Conservation (phyloP, 2,888 invertebrate species). For the Drosophila neonasuta region DNA sequence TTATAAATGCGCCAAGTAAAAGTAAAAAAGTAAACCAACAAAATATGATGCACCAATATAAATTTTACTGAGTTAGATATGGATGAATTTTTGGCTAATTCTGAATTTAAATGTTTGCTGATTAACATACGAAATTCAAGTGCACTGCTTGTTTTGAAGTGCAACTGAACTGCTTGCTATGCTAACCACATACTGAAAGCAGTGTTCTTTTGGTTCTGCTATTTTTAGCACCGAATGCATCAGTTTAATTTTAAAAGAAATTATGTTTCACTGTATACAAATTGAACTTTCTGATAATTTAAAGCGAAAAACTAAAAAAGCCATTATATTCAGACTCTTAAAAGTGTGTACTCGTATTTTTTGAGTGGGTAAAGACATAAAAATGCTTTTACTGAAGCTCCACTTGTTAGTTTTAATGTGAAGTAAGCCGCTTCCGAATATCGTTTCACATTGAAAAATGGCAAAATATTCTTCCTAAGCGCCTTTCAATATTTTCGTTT, state of each 20-base stretch:
- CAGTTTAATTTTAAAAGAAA: background rate
- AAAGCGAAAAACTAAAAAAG: background rate
- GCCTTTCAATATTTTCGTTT: conserved; percentile 30
- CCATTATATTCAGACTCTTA: background rate
- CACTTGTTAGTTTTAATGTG: conserved; percentile 8
- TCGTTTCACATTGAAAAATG: conserved; percentile 13
- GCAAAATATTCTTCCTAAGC: conserved; percentile 29
- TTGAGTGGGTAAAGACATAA: background rate
- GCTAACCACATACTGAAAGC: background rate
- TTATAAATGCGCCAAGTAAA: too few relatives aligned
- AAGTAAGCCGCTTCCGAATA: conserved; percentile 28
- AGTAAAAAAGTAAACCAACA: too few relatives aligned
- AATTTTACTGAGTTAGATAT: too few relatives aligned
- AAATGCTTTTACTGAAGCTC: background rate
- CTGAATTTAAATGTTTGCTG: background rate
- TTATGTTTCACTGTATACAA: background rate
- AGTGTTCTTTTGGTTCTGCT: background rate
- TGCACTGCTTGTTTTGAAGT: background rate
- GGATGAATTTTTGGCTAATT: too few relatives aligned
- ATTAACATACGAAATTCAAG: background rate
- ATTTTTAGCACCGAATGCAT: background rate
- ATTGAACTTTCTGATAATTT: background rate
- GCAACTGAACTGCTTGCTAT: background rate
- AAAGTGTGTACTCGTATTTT: background rate
- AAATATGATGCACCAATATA: too few relatives aligned